Evolutionary conservation across 23 tunicate genomes (phyloP), one percentile per base, ranked within the genome.

Genomic region (Halocynthia roretzi): DNA sequence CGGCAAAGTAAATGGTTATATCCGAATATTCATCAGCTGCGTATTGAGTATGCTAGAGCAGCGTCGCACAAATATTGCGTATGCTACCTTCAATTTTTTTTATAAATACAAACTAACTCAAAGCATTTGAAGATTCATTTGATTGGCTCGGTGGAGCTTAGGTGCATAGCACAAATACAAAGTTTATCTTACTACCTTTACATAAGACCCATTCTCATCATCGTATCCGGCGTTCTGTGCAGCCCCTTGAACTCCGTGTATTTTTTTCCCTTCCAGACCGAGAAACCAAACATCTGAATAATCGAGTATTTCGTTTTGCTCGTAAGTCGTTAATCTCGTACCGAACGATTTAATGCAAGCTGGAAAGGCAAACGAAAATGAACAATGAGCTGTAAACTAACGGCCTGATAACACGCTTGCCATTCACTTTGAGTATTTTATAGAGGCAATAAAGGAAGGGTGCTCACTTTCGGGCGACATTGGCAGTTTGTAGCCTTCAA

Each of bases 211-310:
- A 67, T 83, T 93, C 0, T 87, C 98, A 68, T 93, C 98, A 56
- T 93, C 98, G 67, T 87, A 93, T 31, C 94, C 98, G 79, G 85
- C 83, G 82, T 93, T 87, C 52, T 93, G 94, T 19, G 86, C 66
- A 20, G 92, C 92, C 7, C 98, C 98, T 31, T 89, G 87, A 22
- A 86, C 92, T 75, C 92, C 98, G 70, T 93, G 91, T 8, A 93
- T 63, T 63, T 93, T 93, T 68, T 87, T 87, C 0, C 89, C 93
- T 8, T 93, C 93, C 75, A 81, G 23, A 10, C 98, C 98, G 20
- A 93, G 80, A 72, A 93, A 93, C 93, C 93, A 93, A 57, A 87
- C 71, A n/a, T 83, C 85, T 48, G 77, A 72, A 51, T 83, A 93
- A 77, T 87, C 94, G 14, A 86, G 77, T 5, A 93, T 87, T 68